Base-by-base conservation (phyloP, 2,888 invertebrate genomes). In the Hirudinaria manillensis region DNA sequence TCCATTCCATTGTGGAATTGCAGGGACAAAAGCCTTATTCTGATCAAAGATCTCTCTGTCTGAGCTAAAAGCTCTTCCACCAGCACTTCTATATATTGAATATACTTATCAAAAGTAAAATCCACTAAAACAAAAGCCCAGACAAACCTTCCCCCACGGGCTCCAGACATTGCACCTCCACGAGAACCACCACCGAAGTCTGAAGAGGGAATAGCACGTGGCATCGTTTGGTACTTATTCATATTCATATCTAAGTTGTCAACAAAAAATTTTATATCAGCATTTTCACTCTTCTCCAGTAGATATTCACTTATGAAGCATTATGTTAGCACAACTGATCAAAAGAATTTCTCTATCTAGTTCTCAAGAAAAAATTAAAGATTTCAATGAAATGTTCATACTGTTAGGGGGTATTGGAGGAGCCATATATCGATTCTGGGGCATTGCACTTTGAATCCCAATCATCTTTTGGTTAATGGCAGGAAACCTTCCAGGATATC, bases 151-250 rank as follows among this genome's bases (percentile, higher is more conserved):
- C 21, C 68, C 29, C 68, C 68, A 34, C 68, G 29, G 21, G n/a
- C 32, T 32, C 36, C 36, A 68, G 32, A 24, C 68, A 68, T 68
- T 29, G 34, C 68, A 1, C 68, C 68, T 34, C 68, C 68, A 68
- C 68, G 68, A 1, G 61, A 61, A 68, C 68, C 68, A 36, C n/a
- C 36, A 6, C n/a, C 32, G 34, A 68, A 68, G 2, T 68, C 68
- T n/a, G n/a, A n/a, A 29, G 68, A 3, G n/a, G n/a, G 68, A 34
- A 34, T 36, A 4, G 68, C 21, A n/a, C 68, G 32, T 34, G 68
- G 68, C 68, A 68, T 68, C 7, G 68, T 68, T 34, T 68, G 68
- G 32, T 34, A 68, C 32, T 68, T 68, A 21, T 68, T 68, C 61
- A 61, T 61, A 29, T 61, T 61, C 21, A 45, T 10, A 45, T 61